Conservation (phyloP, 2,797 vertebrate species). For the Aeoliscus strigatus region DNA sequence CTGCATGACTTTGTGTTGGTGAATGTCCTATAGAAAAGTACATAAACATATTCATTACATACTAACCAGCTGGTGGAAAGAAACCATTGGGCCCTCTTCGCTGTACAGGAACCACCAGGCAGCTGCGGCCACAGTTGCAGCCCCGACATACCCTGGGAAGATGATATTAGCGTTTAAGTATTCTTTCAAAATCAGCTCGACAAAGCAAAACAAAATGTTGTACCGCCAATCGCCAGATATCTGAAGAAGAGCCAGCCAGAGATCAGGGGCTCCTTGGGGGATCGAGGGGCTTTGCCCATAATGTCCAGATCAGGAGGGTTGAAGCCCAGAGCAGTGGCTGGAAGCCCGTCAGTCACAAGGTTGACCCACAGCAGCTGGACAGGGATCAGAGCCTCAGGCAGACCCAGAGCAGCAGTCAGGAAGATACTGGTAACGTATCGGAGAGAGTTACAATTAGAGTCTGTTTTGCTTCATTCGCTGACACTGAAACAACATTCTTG, state of each 20-base stretch:
- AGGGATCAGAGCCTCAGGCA: conserved; percentile 91
- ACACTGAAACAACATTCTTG: too few species aligned
- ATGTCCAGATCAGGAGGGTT: conserved; percentile 95
- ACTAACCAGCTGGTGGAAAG: conserved; percentile 90
- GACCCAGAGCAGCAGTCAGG: conserved; percentile 89
- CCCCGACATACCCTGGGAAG: conserved; percentile 88
- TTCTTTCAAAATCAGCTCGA: background rate
- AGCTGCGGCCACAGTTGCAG: conserved; percentile 93
- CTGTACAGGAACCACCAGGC: conserved; percentile 96
- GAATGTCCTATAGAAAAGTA: too few species aligned
- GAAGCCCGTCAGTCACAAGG: conserved; percentile 90
- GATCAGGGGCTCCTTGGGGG: conserved; percentile 90
- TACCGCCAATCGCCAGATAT: conserved; percentile 91
- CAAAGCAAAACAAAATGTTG: too few species aligned
- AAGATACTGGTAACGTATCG: conserved; percentile 87
- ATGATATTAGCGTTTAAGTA: conserved; percentile 3
- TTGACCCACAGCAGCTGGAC: conserved; percentile 95
- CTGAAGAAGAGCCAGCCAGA: conserved; percentile 96
- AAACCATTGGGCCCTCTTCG: conserved; percentile 78
- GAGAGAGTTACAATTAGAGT: too few species aligned
- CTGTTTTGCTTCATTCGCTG: too few species aligned
- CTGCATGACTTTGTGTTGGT: too few species aligned
- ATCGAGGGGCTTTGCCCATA: conserved; percentile 89
- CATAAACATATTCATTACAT: too few species aligned
- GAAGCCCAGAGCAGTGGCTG: conserved; percentile 92